Conservation (phyloP, 1,140 invertebrate species). For the Bombus difficillimus region DNA sequence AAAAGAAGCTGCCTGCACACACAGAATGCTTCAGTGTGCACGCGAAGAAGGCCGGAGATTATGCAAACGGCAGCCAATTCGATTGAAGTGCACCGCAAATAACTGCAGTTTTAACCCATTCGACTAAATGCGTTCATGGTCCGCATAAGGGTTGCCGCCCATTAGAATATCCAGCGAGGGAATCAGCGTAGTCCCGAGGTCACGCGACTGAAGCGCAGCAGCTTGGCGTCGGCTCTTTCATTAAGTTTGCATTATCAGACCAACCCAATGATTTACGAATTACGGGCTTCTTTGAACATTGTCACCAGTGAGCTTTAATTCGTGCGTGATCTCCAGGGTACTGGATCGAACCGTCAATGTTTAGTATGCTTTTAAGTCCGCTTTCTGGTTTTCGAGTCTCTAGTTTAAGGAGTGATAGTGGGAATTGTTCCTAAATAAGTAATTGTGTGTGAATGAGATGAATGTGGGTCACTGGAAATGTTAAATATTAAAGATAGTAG, state of each 20-base stretch:
- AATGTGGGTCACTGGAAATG: not conserved
- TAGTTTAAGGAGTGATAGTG: not conserved
- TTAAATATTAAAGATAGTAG: not conserved
- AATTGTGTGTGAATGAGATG: not conserved
- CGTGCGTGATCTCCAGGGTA: not conserved
- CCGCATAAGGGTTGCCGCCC: constrained; percentile 61
- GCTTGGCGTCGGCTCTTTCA: not conserved
- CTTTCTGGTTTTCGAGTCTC: not conserved
- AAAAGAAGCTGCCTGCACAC: constrained; percentile 52
- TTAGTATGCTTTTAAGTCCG: not conserved
- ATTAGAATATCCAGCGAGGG: constrained; percentile 75
- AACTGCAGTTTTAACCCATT: constrained; percentile 81
- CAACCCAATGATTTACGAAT: not conserved
- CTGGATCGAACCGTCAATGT: not conserved
- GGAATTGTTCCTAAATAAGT: not conserved
- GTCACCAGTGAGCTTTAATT: not conserved
- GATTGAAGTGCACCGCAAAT: constrained; percentile 82
- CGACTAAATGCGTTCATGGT: constrained; percentile 72
- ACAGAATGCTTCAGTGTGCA: constrained; percentile 10
- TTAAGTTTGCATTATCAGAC: constrained; percentile 27
- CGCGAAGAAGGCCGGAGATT: constrained; percentile 69
- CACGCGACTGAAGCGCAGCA: not conserved
- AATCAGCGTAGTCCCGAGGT: constrained; percentile 12
- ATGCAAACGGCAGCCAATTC: constrained; percentile 82
- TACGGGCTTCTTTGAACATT: not conserved